These are phyloP conservation scores for Hemaris fuciformis DNA, from an alignment of 2,888 invertebrate species.

Conservation along the genomic window DNA sequence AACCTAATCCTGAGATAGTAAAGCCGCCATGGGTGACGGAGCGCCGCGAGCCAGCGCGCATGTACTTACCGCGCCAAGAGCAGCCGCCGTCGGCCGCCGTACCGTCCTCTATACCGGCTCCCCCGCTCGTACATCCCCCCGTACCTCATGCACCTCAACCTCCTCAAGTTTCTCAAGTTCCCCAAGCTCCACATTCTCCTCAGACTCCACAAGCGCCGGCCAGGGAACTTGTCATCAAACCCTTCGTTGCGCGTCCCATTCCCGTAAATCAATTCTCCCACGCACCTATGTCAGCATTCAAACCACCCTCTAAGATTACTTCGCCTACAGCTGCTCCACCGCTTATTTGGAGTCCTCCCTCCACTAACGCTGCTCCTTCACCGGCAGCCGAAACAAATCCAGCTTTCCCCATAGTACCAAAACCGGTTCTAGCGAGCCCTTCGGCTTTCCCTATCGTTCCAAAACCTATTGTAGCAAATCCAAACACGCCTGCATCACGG, in stretches of 20 bases:
- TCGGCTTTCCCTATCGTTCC: conserved; percentile 23
- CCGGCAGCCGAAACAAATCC: conserved; percentile 48
- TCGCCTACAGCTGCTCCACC: conserved; percentile 60
- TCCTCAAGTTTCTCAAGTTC: conserved; percentile 15
- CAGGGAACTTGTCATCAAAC: conserved; percentile 57
- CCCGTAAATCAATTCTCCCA: conserved; percentile 88
- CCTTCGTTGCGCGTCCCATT: conserved; percentile 80
- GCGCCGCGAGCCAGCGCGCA: conserved; percentile 48
- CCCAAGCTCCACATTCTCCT: conserved; percentile 28
- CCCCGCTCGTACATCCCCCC: conserved; percentile 10
- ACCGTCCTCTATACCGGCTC: conserved; percentile 15
- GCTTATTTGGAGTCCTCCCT: conserved; percentile 72
- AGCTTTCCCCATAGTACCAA: conserved; percentile 36
- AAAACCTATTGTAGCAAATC: conserved; percentile 44
- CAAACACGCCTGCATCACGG: conserved; percentile 60
- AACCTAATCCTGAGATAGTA: conserved; percentile 56
- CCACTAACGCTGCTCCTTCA: conserved; percentile 49
- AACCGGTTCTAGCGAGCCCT: conserved; percentile 41
- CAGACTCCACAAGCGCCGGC: conserved; percentile 52
- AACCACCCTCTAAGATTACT: conserved; percentile 78
- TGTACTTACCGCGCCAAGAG: conserved; percentile 31
- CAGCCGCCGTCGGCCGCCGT: conserved; percentile 22
- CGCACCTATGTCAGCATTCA: conserved; percentile 89
- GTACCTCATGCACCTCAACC: conserved; percentile 18
- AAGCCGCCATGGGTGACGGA: conserved; percentile 72